These are phyloP conservation scores for Limnephilus lunatus DNA, from an alignment of 2,888 invertebrate species.

Conservation along the genomic window DNA sequence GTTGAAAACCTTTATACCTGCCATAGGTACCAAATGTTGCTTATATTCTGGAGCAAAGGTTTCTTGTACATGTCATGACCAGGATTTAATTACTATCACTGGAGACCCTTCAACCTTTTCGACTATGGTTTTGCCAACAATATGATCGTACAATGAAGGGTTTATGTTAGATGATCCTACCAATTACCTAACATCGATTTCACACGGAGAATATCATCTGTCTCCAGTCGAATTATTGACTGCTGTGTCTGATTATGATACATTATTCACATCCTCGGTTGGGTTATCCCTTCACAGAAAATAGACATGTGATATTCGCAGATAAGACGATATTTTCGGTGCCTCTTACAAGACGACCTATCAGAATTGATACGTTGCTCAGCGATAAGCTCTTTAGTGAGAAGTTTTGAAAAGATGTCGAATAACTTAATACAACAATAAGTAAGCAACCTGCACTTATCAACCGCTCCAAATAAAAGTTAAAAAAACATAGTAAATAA, in stretches of 20 bases:
- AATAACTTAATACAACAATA: too few relatives aligned
- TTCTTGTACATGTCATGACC: background rate
- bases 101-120: background rate
- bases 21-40: background rate
- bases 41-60: background rate
- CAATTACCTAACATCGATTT: background rate
- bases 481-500: too few relatives aligned
- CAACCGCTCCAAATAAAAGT: too few relatives aligned
- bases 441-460: too few relatives aligned
- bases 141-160: background rate
- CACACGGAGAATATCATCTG: background rate
- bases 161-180: background rate
- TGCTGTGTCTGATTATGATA: background rate
- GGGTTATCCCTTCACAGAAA: background rate
- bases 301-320: background rate
- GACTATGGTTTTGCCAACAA: background rate
- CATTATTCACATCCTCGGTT: background rate
- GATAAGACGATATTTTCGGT: background rate
- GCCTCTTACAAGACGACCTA: background rate
- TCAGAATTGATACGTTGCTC: background rate
- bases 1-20: background rate
- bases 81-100: slow-evolving; percentile 2
- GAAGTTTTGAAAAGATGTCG: background rate
- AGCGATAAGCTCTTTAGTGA: background rate
- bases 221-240: background rate